phyloP scores from a whole-genome alignment of 2,888 invertebrate genomes.

The Cheilosia grossa region DNA sequence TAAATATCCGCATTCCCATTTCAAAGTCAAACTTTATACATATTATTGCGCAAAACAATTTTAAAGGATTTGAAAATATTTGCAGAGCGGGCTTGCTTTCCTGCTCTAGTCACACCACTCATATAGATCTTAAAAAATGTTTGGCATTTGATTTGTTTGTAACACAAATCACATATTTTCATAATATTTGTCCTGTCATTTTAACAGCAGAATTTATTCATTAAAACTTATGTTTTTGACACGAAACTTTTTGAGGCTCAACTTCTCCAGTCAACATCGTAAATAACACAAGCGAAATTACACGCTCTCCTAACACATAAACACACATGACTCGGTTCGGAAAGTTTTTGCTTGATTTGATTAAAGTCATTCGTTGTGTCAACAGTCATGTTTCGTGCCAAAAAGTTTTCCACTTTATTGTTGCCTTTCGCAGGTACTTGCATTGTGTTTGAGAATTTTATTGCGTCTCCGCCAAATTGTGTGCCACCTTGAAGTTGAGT shows the following conservation, averaged over 20 bases:
- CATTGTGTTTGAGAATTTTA: constrained; percentile 40
- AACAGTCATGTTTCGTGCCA: constrained; percentile 46
- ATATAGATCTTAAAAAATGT: no score
- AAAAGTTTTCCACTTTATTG: constrained; percentile 59
- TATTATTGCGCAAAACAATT: no score
- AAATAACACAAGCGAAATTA: constrained; percentile 13
- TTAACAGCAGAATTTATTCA: constrained; percentile 2
- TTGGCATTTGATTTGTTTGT: no score
- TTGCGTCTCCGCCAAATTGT: constrained; percentile 23
- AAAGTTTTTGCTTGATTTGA: constrained; percentile 44
- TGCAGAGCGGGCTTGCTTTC: no score
- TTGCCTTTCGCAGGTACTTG: constrained; percentile 28
- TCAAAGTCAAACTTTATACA: no score
- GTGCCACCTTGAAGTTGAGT: constrained; percentile 37
- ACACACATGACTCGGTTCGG: neutral
- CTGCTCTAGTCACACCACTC: no score
- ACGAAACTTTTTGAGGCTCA: neutral
- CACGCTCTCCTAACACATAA: constrained; percentile 15
- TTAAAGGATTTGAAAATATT: no score
- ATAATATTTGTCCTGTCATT: no score
- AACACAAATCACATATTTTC: no score
- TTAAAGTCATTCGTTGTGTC: constrained; percentile 61
- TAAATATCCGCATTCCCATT: no score
- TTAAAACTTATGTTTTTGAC: constrained; percentile 7
- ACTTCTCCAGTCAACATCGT: neutral